phyloP scores from a whole-genome alignment of 2,888 invertebrate species.

The Spialia ferax region DNA sequence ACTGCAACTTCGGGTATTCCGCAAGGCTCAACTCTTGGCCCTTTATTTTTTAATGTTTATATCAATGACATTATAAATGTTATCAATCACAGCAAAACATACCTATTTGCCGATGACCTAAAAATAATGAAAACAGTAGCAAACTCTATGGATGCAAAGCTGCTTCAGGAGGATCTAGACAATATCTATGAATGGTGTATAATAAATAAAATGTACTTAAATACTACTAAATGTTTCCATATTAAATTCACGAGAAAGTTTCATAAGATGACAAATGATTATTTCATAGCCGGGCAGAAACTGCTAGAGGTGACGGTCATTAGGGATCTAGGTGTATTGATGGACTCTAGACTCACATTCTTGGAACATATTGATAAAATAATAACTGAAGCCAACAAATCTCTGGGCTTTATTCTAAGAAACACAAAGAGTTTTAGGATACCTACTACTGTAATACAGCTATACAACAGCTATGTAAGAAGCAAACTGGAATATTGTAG shows the following conservation, averaged over 20 bases:
- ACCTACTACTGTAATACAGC: no score
- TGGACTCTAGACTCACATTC: background rate
- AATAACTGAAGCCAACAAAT: no score
- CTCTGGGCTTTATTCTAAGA: background rate
- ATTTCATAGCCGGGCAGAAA: background rate
- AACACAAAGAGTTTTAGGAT: no score
- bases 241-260: background rate
- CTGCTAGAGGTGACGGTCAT: background rate
- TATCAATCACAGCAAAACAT: background rate
- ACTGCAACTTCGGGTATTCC: background rate
- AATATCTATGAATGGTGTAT: background rate
- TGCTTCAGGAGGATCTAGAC: background rate
- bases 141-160: background rate
- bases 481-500: background rate
- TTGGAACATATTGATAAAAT: background rate
- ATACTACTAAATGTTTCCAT: background rate
- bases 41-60: background rate
- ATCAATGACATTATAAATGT: background rate
- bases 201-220: background rate
- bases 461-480: background rate
- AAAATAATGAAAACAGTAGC: background rate
- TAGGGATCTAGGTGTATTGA: background rate
- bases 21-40: background rate
- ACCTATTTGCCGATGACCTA: background rate
- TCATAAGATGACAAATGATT: background rate